Base-by-base conservation (phyloP, 2,888 invertebrate species). In the Abrostola tripartita region DNA sequence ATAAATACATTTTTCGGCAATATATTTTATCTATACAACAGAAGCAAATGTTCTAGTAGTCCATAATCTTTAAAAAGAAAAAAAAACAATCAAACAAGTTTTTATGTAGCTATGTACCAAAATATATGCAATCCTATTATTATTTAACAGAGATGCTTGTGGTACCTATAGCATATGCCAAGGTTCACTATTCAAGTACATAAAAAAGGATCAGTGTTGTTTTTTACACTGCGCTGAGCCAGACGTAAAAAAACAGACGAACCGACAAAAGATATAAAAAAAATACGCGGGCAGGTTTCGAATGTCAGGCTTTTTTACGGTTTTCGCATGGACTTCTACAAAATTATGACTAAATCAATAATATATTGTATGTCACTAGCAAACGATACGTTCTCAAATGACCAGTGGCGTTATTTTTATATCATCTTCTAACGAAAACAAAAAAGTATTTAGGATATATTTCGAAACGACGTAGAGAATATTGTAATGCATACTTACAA, bases 271-370 rank as follows among this genome's bases (percentile, higher is more conserved):
- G 84, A 87, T 85, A 83, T 88, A 91, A 92, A 92, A 92, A 94
- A 93, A 92, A 92, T 90, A 89, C 88, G 92, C 93, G 91, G 92
- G 93, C 93, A 90, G 92, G 93, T 93, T 93, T 92, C 89, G 89
- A 90, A 90, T 88, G 87, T 90, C 79, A 76, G 85, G 87, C 87
- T 88, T 89, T 89, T 92, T 90, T 87, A 86, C 86, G 82, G 83
- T 82, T 84, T 81, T 77, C 78, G 74, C 78, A 68, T 70, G 71
- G 76, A 66, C 64, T 68, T 68, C 63, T 68, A 70, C 71, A 61
- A 56, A 65, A 63, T 61, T 74, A 64, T 61, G 70, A 64, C 73
- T 59, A 62, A 76, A 62, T 78, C 63, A 66, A 74, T 68, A 67
- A 61, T 66, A 68, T 53, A 60, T 52, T 65, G 68, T 50, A 53